Evolutionary conservation across 2,888 invertebrate genomes (phyloP).

Genomic region (Hirudinaria manillensis): DNA sequence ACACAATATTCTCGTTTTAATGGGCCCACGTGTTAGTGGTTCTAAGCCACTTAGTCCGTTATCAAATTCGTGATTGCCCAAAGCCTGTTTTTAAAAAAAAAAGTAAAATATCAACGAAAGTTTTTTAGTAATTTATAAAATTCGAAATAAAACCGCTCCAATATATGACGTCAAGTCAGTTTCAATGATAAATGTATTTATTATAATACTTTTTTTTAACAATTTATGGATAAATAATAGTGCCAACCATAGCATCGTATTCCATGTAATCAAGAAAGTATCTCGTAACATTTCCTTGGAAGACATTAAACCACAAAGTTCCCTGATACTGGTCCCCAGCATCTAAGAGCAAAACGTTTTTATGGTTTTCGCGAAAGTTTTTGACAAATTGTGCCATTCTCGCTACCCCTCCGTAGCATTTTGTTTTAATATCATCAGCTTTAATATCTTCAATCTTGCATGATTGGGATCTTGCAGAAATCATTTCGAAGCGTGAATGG

Average conservation of each 20-base stretch:
- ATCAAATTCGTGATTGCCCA: constrained; percentile 91
- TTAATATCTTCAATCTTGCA: constrained; percentile 47
- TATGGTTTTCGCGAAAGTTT: constrained; percentile 39
- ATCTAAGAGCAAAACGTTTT: constrained; percentile 72
- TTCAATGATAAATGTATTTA: no score
- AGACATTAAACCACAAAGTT: constrained; percentile 76
- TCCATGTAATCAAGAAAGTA: constrained; percentile 47
- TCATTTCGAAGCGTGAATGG: constrained; percentile 77
- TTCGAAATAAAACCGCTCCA: no score
- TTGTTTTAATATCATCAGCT: constrained; percentile 40
- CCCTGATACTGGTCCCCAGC: constrained; percentile 89
- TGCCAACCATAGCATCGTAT: no score
- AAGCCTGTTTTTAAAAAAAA: constrained; percentile 60
- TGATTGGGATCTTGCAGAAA: constrained; percentile 59
- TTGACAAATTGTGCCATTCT: constrained; percentile 43
- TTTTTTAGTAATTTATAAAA: constrained; percentile 72
- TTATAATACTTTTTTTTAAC: no score
- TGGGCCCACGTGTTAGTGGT: constrained; percentile 59
- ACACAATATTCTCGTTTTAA: no score
- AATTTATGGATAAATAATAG: no score
- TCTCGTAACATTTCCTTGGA: constrained; percentile 72
- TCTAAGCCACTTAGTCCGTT: constrained; percentile 68
- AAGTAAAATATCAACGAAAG: background rate
- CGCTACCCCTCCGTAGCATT: constrained; percentile 64
- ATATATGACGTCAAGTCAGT: no score